Evolutionary conservation across 1,140 invertebrate genomes (phyloP).

Genomic region (Pentalonia nigronervosa): DNA sequence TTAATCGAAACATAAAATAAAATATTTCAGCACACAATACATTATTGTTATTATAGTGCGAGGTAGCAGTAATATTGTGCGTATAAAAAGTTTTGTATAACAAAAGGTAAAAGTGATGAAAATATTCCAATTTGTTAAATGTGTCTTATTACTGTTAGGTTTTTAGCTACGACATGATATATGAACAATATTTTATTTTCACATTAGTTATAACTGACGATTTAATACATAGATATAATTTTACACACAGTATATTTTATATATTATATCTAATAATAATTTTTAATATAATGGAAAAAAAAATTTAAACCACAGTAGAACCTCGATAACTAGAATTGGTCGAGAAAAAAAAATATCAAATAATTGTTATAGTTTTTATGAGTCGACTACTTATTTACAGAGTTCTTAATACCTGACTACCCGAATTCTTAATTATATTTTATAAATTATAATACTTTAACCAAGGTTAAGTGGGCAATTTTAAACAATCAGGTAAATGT

Average conservation of each 20-base stretch:
- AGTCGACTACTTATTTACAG: not conserved
- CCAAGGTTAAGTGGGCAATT: not conserved
- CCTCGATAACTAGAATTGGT: not conserved
- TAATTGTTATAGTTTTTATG: not conserved
- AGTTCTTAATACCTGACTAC: too few relatives aligned
- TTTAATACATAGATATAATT: too few relatives aligned
- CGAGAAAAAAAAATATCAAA: not conserved
- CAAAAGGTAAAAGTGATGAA: not conserved
- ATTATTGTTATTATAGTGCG: not conserved
- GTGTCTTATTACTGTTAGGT: not conserved
- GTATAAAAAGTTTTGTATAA: not conserved
- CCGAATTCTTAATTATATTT: not conserved
- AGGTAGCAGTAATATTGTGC: not conserved
- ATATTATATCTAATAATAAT: too few relatives aligned
- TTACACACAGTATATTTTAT: too few relatives aligned
- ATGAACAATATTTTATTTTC: not conserved
- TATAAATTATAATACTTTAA: not conserved
- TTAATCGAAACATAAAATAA: not conserved
- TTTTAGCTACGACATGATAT: not conserved
- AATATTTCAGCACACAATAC: not conserved
- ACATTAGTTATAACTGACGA: too few relatives aligned
- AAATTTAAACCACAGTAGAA: not conserved
- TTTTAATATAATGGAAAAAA: not conserved
- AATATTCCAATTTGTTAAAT: not conserved
- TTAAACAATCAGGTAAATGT: not conserved